These are phyloP conservation scores for Brevimyrus niger DNA, from an alignment of 2,113 vertebrate species.

Conservation along the genomic window DNA sequence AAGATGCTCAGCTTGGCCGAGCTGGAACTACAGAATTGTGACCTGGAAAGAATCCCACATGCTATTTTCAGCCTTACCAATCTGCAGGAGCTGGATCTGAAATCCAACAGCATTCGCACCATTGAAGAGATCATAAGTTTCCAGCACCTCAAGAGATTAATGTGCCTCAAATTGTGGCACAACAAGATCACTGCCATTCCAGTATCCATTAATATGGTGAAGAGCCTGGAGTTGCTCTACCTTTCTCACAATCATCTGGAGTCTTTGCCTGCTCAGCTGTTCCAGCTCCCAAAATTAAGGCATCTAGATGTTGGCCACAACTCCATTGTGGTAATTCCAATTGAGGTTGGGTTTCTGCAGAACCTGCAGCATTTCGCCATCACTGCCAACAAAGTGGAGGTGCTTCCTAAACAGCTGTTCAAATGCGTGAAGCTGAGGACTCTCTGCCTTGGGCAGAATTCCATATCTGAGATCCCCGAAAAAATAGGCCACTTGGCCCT, in stretches of 20 bases:
- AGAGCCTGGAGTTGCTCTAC: constrained; percentile 89
- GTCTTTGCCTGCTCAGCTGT: constrained; percentile 77
- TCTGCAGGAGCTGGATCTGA: constrained; percentile 92
- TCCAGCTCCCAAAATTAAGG: constrained; percentile 87
- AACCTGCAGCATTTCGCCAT: constrained; percentile 91
- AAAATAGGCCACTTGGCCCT: constrained; percentile 82
- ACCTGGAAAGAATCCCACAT: constrained; percentile 93
- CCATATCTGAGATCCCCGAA: constrained; percentile 78
- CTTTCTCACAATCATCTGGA: constrained; percentile 97
- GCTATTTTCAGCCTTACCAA: constrained; percentile 96
- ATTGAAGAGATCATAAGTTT: constrained; percentile 98
- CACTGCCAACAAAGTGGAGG: constrained; percentile 85
- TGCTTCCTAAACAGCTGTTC: constrained; percentile 89
- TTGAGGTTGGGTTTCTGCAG: constrained; percentile 82
- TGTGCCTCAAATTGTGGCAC: constrained; percentile 95
- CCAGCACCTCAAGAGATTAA: constrained; percentile 93
- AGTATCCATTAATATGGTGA: constrained; percentile 84
- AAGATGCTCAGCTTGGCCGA: constrained; percentile 95
- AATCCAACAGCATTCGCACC: constrained; percentile 94
- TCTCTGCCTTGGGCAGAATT: constrained; percentile 88
- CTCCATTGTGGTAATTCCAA: constrained; percentile 72
- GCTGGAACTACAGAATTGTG: constrained; percentile 90
- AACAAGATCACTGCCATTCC: constrained; percentile 95
- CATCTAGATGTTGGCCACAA: constrained; percentile 91
- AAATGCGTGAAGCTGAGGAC: constrained; percentile 89